Evolutionary conservation across 2,888 invertebrate genomes (phyloP).

Genomic region (Notodonta ziczac): DNA sequence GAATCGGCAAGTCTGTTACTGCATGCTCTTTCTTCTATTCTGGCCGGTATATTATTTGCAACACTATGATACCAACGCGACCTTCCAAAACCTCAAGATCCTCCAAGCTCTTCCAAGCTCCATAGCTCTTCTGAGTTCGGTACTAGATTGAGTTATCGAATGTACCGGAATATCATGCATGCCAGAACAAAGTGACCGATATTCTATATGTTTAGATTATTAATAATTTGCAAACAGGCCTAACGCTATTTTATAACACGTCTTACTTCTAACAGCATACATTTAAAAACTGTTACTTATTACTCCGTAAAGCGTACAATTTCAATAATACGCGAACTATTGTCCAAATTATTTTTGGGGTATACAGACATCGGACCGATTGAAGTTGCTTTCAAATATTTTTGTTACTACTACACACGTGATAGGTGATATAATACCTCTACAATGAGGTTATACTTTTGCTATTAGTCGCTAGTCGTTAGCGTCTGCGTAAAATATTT

Average conservation of each 20-base stretch:
- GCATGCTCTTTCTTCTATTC: conserved; percentile 10
- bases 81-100: no score
- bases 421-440: no score
- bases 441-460: no score
- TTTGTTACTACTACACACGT: conserved; percentile 1
- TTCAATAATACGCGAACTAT: conserved; percentile 48
- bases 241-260: conserved; percentile 36
- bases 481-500: no score
- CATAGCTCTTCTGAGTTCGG: no score
- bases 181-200: conserved; percentile 4
- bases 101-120: no score
- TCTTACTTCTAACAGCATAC: conserved; percentile 49
- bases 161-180: background rate
- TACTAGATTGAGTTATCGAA: no score
- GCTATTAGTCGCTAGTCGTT: no score
- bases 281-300: conserved; percentile 38
- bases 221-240: conserved; percentile 38
- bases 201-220: conserved; percentile 32
- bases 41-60: no score
- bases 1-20: conserved; percentile 18
- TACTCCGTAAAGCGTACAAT: conserved; percentile 47
- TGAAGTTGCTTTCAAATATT: conserved; percentile 26
- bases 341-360: conserved; percentile 46
- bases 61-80: no score
- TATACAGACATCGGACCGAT: conserved; percentile 19